These are phyloP conservation scores for Hucho hucho DNA, from an alignment of 2,113 vertebrate species.

Conservation along the genomic window DNA sequence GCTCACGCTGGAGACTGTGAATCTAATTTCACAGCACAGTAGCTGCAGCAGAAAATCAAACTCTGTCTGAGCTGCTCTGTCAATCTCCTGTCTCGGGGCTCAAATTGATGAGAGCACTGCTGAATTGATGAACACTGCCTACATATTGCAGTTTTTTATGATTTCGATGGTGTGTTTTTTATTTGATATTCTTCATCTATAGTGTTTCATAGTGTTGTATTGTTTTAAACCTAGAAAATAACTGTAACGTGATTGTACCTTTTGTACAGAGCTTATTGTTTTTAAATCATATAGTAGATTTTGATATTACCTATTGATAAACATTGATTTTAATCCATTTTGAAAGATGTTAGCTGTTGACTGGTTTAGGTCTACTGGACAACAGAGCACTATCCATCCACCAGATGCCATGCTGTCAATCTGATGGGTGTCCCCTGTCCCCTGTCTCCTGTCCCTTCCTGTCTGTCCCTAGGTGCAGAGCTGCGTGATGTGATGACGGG, in stretches of 20 bases:
- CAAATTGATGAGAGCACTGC: conserved; percentile 68
- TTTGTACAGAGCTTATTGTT: background rate
- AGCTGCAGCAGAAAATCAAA: conserved; percentile 74
- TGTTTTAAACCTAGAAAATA: background rate
- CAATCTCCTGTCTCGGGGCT: conserved; percentile 70
- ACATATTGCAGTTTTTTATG: conserved; percentile 49
- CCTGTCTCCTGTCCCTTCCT: background rate
- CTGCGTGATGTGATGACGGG: conserved; percentile 86
- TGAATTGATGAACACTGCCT: conserved; percentile 71
- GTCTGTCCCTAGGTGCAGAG: conserved; percentile 59
- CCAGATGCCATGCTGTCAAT: no score
- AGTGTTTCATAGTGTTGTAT: background rate
- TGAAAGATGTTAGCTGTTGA: background rate
- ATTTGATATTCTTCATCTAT: background rate
- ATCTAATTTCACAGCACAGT: conserved; percentile 79
- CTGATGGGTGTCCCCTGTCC: background rate
- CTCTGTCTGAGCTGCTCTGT: conserved; percentile 72
- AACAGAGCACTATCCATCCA: no score
- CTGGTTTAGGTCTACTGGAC: background rate
- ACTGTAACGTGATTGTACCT: background rate
- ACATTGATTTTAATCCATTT: background rate
- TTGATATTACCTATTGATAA: background rate
- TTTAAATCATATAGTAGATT: no score
- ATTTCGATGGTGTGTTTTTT: background rate
- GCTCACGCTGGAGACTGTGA: conserved; percentile 68